These are phyloP conservation scores for Sminthurinus aureus DNA, from an alignment of 2,888 invertebrate species.

Conservation along the genomic window DNA sequence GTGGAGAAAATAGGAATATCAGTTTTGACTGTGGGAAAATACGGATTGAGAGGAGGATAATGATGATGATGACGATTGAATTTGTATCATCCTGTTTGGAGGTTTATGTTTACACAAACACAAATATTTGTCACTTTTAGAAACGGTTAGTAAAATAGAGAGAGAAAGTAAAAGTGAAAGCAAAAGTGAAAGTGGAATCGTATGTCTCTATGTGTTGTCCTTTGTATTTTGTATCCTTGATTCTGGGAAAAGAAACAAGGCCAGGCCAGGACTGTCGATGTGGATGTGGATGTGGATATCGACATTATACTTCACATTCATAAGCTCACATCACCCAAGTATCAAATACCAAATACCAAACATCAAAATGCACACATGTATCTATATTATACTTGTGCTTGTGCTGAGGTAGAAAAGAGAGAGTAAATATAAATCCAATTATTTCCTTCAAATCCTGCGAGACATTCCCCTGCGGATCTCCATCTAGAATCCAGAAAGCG, in stretches of 20 bases:
- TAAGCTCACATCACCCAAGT: background rate
- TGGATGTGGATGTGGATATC: too few relatives aligned
- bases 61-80: background rate
- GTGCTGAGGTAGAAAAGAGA: background rate
- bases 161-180: too few relatives aligned
- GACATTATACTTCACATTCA: background rate
- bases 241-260: background rate
- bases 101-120: background rate
- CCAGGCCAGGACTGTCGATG: background rate
- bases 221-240: background rate
- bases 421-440: constrained; percentile 26
- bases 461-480: constrained; percentile 9
- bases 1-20: background rate
- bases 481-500: background rate
- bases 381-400: too few relatives aligned
- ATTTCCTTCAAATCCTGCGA: constrained; percentile 17
- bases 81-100: constrained; percentile 6
- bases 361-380: background rate
- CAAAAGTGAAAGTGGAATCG: background rate
- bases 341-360: background rate
- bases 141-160: background rate
- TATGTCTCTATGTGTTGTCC: background rate
- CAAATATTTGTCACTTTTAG: constrained; percentile 16
- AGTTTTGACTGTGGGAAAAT: background rate
- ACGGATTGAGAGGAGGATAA: background rate